Conservation (phyloP, 2,888 invertebrate species). For the Rhimphoctona megacephalus region DNA sequence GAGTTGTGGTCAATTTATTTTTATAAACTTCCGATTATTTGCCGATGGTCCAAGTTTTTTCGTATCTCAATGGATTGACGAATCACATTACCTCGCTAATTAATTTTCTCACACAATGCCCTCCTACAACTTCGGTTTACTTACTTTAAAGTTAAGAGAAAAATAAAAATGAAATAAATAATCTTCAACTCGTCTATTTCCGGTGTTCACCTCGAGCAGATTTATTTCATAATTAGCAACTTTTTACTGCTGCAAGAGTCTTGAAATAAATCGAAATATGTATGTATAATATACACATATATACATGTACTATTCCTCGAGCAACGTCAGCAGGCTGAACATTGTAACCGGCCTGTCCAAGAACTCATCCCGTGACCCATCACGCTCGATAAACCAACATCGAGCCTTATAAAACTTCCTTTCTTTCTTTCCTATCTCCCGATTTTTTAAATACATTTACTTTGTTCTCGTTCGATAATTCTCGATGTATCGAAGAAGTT, state of each 20-base stretch:
- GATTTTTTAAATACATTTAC: not conserved
- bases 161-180: not conserved
- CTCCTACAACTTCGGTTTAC: not conserved
- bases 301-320: slow-evolving; percentile 23
- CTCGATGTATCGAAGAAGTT: slow-evolving; percentile 24
- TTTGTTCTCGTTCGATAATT: slow-evolving; percentile 23
- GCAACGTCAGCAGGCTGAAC: slow-evolving; percentile 43
- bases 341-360: slow-evolving; percentile 59
- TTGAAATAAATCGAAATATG: not conserved
- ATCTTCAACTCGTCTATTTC: slow-evolving; percentile 2
- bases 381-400: slow-evolving; percentile 66
- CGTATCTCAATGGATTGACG: not conserved
- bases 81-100: not conserved
- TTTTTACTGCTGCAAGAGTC: not conserved
- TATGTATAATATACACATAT: not conserved
- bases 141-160: not conserved
- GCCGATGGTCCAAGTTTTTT: not conserved
- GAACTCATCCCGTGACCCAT: slow-evolving; percentile 65
- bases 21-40: not conserved
- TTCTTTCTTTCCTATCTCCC: slow-evolving; percentile 19
- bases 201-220: not conserved
- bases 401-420: slow-evolving; percentile 33
- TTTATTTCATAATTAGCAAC: not conserved
- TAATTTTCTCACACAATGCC: not conserved
- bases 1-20: too few relatives aligned